Evolutionary conservation across 2,797 vertebrate species (phyloP), one percentile per base, ranked within the genome.

Genomic region (Intellagama lesueurii): DNA sequence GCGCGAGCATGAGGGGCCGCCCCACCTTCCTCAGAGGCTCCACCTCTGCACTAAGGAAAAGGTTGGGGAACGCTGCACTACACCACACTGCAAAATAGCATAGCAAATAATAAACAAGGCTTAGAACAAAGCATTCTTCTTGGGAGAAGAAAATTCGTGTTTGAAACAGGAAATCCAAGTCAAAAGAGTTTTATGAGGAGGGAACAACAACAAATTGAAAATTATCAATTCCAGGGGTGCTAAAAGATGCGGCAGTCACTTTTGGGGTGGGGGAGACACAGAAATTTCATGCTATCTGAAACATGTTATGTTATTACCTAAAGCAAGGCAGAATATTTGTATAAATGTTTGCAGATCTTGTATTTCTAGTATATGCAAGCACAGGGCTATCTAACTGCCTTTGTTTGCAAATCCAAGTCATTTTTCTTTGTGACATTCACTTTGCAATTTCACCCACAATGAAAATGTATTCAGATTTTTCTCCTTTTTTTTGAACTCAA

Each of bases 381-480:
- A 28, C 19, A 24, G 44, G 76, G n/a, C 40, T 89, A 66, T 69
- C 49, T 89, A 79, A 79, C 17, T 79, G 75, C 82, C 83, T 89
- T 89, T 89, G 82, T 89, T 79, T 84, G 49, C 44, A 89, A 85
- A 64, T 44, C 68, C 35, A 16, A 80, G 26, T 73, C 88, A 80
- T 89, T 94, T 96, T 94, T 80, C 81, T 87, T 80, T 4, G 0
- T 32, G 83, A 77, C 30, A 78, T n/a, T 32, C 85, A 30, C 0
- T 8, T 32, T 68, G 28, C 44, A 85, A 24, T 44, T 88, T 1
- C 22, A 19, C 4, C 68, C 66, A 8, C 4, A 75, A 76, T 6
- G 2, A 90, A 87, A 88, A 68, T 16, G 49, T 4, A 30, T 24
- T 52, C 12, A 44, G 49, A 56, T 32, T 49, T 70, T 28, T 56